phyloP scores from a whole-genome alignment of 2,113 vertebrate species.

The Rhea americana region DNA sequence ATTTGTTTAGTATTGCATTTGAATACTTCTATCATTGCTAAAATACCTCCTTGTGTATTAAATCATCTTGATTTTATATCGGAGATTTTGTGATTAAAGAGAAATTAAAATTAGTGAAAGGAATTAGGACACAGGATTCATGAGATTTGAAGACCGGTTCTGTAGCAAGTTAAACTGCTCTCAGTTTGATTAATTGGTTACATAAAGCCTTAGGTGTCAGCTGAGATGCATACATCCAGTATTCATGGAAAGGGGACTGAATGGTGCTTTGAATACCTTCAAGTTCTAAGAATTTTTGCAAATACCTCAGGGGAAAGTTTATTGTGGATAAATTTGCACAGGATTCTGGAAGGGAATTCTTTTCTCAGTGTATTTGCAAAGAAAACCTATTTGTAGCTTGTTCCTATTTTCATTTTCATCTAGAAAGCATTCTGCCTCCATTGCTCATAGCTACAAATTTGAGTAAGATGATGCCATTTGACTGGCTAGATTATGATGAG shows the following conservation, averaged over 20 bases:
- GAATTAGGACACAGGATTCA: background rate
- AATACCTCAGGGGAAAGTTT: background rate
- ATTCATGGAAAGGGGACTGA: background rate
- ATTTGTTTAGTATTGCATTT: background rate
- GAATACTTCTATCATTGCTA: background rate
- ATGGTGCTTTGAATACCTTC: background rate
- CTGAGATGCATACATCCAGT: background rate
- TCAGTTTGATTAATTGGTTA: background rate
- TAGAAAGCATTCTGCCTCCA: background rate
- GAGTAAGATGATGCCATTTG: background rate
- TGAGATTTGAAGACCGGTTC: background rate
- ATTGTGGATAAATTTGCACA: background rate
- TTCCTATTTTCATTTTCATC: background rate
- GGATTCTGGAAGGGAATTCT: background rate
- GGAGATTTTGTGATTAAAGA: background rate
- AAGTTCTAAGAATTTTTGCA: background rate
- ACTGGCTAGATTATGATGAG: background rate
- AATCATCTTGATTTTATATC: background rate
- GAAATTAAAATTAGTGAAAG: background rate
- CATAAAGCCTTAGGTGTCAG: background rate
- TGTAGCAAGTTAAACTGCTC: background rate
- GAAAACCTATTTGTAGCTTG: background rate
- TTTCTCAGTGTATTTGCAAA: background rate
- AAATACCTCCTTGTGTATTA: background rate
- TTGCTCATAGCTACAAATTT: background rate